These are phyloP conservation scores for Paraescarpia echinospica DNA, from an alignment of 1,140 invertebrate species.

Conservation along the genomic window DNA sequence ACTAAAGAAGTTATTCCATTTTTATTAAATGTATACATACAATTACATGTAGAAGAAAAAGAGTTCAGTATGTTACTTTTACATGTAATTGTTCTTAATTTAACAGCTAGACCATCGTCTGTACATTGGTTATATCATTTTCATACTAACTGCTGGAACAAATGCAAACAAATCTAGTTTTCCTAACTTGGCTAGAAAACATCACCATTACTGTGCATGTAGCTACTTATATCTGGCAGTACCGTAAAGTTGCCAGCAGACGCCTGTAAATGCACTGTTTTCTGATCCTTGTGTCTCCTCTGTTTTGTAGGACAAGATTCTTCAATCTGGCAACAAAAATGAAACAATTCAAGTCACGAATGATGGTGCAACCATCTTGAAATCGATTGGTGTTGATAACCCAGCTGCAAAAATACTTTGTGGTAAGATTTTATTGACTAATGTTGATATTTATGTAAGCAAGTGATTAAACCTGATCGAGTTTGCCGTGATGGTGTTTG, in stretches of 20 bases:
- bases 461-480: background rate
- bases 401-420: constrained; percentile 98
- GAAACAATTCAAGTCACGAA: constrained; percentile 94
- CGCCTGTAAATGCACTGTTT: background rate
- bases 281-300: too few species aligned
- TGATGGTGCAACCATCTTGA: constrained; percentile 98
- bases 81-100: too few species aligned
- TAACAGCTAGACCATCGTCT: too few species aligned
- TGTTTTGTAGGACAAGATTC: constrained; percentile 81
- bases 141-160: too few species aligned
- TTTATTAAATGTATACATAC: background rate
- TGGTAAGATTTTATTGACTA: constrained; percentile 51
- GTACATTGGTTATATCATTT: too few species aligned
- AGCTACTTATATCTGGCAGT: background rate
- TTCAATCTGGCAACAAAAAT: constrained; percentile 76
- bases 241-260: background rate
- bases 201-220: too few species aligned
- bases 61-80: background rate
- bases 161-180: too few species aligned
- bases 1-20: too few species aligned
- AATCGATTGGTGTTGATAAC: constrained; percentile 96
- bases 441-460: background rate
- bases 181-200: too few species aligned
- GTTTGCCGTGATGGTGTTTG: background rate
- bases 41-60: background rate